A percentile compares a stretch with the other conserved stretches of the same genome.
These are phyloP conservation scores for Parapsyche elsis DNA, from an alignment of 1,140 invertebrate genomes.

Conservation along the genomic window DNA sequence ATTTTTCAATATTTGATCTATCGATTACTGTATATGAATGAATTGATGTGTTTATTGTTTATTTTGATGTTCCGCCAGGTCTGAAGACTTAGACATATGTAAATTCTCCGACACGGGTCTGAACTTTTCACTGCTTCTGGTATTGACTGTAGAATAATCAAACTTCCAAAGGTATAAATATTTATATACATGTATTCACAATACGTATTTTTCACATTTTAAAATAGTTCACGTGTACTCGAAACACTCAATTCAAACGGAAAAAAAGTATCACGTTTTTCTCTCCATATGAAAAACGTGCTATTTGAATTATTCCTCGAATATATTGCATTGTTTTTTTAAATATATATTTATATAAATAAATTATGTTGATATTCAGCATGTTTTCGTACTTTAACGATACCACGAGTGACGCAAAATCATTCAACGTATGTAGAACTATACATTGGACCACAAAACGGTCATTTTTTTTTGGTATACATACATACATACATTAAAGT, in stretches of 20 bases:
- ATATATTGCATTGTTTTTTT: too few relatives aligned
- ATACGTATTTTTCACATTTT: too few relatives aligned
- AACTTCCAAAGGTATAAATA: constrained; percentile 22
- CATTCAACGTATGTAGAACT: constrained; percentile 12
- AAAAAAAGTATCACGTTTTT: too few relatives aligned
- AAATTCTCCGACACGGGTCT: background rate
- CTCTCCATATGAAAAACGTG: too few relatives aligned
- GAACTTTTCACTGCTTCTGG: constrained; percentile 21
- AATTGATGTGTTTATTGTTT: too few relatives aligned
- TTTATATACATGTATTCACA: too few relatives aligned
- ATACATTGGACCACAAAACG: background rate
- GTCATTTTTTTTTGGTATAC: constrained; percentile 3
- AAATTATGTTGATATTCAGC: background rate
- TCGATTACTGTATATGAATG: too few relatives aligned
- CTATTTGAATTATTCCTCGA: background rate
- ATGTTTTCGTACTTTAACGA: background rate
- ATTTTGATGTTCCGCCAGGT: background rate
- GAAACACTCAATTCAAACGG: too few relatives aligned
- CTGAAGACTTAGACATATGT: background rate
- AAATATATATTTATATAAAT: too few relatives aligned
- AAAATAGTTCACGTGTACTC: too few relatives aligned
- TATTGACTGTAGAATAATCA: constrained; percentile 13
- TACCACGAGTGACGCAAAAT: background rate
- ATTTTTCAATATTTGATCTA: too few relatives aligned
- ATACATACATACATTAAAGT: background rate